These are phyloP conservation scores for Drosophila ogumai DNA, from an alignment of 1,140 invertebrate genomes.

Conservation along the genomic window DNA sequence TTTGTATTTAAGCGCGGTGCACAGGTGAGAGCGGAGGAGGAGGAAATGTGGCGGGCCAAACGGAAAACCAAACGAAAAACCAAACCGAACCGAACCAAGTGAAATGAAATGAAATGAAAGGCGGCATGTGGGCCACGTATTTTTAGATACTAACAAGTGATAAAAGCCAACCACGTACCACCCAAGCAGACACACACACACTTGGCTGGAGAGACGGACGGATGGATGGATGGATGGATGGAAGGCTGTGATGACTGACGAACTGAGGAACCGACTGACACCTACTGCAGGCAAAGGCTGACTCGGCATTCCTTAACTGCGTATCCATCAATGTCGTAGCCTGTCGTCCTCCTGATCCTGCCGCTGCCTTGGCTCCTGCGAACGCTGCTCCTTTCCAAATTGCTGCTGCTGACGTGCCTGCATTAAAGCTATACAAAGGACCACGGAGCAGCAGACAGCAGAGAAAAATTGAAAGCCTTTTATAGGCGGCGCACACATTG, in stretches of 20 bases:
- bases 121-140: conserved; percentile 78
- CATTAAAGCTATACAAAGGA: conserved; percentile 69
- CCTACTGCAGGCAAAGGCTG: conserved; percentile 61
- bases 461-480: conserved; percentile 77
- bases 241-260: conserved; percentile 52
- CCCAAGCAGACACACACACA: conserved; percentile 25
- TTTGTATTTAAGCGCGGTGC: conserved; percentile 74
- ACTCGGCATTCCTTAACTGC: conserved; percentile 76
- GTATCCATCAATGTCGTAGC: conserved; percentile 80
- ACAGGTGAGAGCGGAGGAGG: conserved; percentile 52
- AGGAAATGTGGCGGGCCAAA: conserved; percentile 6
- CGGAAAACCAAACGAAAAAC: conserved; percentile 48
- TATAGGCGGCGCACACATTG: conserved; percentile 56
- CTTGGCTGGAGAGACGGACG: conserved; percentile 1
- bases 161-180: conserved; percentile 70
- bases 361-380: conserved; percentile 1
- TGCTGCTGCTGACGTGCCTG: conserved; percentile 77
- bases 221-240: conserved; percentile 27
- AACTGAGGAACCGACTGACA: conserved; percentile 63
- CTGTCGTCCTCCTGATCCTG: conserved; percentile 57
- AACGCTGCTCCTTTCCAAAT: conserved; percentile 41
- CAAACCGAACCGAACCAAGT: conserved; percentile 62
- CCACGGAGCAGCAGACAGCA: conserved; percentile 22
- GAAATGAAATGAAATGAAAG: conserved; percentile 70
- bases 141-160: conserved; percentile 83